Conservation (phyloP, 2,888 invertebrate genomes). For the Strigamia maritima region DNA sequence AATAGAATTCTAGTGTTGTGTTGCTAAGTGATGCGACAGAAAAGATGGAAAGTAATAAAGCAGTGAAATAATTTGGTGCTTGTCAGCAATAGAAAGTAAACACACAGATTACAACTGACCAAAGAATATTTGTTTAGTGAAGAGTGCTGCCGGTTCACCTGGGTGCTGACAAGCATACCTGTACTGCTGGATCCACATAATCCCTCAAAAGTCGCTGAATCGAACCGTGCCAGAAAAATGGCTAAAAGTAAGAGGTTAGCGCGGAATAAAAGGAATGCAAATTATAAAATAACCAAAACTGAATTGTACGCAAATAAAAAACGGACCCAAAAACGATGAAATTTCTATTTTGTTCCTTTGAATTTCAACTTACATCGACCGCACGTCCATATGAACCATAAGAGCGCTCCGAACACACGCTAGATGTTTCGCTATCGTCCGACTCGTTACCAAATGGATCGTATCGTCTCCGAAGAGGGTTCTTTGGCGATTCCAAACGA, state of each 20-base stretch:
- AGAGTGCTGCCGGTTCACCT: neutral
- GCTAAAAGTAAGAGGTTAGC: constrained; percentile 55
- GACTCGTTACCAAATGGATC: constrained; percentile 60
- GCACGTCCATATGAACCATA: constrained; percentile 75
- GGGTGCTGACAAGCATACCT: constrained; percentile 51
- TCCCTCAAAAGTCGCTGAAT: constrained; percentile 69
- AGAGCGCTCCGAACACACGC: constrained; percentile 88
- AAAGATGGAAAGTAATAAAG: neutral
- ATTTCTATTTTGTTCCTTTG: neutral
- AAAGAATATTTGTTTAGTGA: neutral
- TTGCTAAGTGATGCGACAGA: neutral
- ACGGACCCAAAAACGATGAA: constrained; percentile 2
- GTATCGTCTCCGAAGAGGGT: constrained; percentile 43
- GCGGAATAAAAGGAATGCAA: constrained; percentile 26
- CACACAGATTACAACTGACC: neutral
- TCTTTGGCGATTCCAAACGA: constrained; percentile 35
- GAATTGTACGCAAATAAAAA: neutral
- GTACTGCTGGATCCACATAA: constrained; percentile 60
- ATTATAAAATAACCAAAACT: constrained; percentile 20
- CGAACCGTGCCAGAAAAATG: constrained; percentile 79
- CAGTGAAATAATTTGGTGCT: neutral
- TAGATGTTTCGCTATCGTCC: constrained; percentile 90
- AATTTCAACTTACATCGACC: constrained; percentile 66
- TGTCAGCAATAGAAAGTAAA: neutral
- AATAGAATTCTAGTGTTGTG: neutral